A percentile compares a stretch with the other conserved stretches of the same genome.
Evolutionary conservation across 2,888 invertebrate species (phyloP).

Genomic region (Lithophane socia): DNA sequence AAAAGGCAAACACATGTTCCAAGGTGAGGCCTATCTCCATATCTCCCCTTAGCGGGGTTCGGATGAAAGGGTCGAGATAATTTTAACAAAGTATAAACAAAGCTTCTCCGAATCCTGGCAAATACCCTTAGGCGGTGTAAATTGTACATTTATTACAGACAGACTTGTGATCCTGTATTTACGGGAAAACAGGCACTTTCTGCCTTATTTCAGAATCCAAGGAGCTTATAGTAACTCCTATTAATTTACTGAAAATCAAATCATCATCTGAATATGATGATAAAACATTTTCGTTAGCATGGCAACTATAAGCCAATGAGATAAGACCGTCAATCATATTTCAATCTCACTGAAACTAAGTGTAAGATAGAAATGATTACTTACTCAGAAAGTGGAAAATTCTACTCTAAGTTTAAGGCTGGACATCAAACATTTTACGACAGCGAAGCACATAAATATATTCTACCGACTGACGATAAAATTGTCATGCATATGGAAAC

Average conservation of each 20-base stretch:
- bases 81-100: conserved; percentile 43
- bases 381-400: conserved; percentile 12
- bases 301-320: neutral
- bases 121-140: conserved; percentile 33
- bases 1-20: conserved; percentile 13
- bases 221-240: neutral
- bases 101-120: conserved; percentile 9
- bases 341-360: neutral
- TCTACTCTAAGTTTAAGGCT: neutral
- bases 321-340: neutral
- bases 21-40: neutral
- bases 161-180: conserved; percentile 8
- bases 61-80: conserved; percentile 40
- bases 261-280: neutral
- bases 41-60: neutral
- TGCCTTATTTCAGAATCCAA: neutral
- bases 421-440: conserved; percentile 42
- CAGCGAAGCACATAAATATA: conserved; percentile 20
- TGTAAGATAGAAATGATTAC: neutral
- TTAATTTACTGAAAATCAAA: conserved; percentile 9
- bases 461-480: conserved; percentile 17
- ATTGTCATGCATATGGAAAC: conserved; percentile 17
- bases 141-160: conserved; percentile 28
- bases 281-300: neutral
- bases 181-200: neutral